A percentile compares a stretch with the other conserved stretches of the same genome.
Conservation (phyloP, 2,888 invertebrate genomes). For the Habrosyne pyritoides region DNA sequence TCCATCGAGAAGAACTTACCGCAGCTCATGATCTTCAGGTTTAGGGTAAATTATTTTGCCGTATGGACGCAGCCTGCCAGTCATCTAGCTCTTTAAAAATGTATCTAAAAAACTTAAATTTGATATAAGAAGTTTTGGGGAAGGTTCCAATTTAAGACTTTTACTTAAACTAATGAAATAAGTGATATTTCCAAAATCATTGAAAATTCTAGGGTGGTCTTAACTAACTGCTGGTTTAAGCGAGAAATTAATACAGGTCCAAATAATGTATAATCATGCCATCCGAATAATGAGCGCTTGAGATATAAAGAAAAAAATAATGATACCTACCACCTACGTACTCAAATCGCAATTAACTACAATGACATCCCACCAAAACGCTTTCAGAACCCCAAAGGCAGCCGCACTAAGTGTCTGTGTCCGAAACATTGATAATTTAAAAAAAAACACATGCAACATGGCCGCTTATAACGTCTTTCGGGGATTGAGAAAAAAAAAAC, state of each 20-base stretch:
- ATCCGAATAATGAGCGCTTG: not conserved
- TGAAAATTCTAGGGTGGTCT: too few species aligned
- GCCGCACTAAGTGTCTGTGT: conserved; percentile 10
- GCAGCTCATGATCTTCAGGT: too few species aligned
- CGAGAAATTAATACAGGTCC: not conserved
- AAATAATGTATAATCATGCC: not conserved
- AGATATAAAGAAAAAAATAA: not conserved
- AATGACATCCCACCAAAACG: conserved; percentile 17
- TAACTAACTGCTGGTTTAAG: too few species aligned
- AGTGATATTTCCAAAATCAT: too few species aligned
- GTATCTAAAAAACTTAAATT: too few species aligned
- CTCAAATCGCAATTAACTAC: conserved; percentile 25
- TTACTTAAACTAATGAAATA: too few species aligned
- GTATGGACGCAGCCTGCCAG: too few species aligned
- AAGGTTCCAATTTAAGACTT: too few species aligned
- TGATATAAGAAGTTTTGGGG: too few species aligned
- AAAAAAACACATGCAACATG: conserved; percentile 66
- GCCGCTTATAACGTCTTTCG: conserved; percentile 52
- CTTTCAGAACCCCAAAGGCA: not conserved
- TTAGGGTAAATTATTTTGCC: too few species aligned
- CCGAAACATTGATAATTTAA: conserved; percentile 67
- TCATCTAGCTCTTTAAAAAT: too few species aligned
- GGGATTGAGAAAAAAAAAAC: conserved; percentile 53
- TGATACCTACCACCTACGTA: not conserved
- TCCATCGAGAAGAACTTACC: too few species aligned